phyloP scores from a whole-genome alignment of 2,888 invertebrate species.

The Eupithecia abbreviata region DNA sequence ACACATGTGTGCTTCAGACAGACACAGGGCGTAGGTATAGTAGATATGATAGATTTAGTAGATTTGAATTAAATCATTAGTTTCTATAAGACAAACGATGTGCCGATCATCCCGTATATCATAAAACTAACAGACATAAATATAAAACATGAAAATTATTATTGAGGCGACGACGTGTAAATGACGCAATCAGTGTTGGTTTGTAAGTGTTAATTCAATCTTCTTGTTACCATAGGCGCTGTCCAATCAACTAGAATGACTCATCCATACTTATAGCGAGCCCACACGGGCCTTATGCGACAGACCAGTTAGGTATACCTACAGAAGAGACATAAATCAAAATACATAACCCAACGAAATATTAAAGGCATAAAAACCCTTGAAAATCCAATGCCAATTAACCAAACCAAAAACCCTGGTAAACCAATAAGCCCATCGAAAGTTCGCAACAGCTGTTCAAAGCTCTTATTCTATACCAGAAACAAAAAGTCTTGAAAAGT shows the following conservation, averaged over 20 bases:
- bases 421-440: slow-evolving; percentile 8
- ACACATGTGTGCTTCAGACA: neutral
- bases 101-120: too few species aligned
- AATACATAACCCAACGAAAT: neutral
- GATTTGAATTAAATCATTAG: too few species aligned
- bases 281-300: neutral
- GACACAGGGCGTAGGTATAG: neutral
- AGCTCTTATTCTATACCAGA: slow-evolving; percentile 4
- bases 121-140: too few species aligned
- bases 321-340: neutral
- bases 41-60: too few species aligned
- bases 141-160: too few species aligned
- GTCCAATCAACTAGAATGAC: neutral
- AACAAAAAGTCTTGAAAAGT: neutral
- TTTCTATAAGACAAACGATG: too few species aligned
- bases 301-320: neutral
- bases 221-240: neutral
- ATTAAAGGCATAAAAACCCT: neutral
- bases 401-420: neutral
- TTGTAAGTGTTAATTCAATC: too few species aligned
- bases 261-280: neutral
- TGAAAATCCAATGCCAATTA: neutral
- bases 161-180: too few species aligned
- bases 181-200: too few species aligned
- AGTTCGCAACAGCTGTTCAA: neutral